These are phyloP conservation scores for Daktulosphaira vitifoliae DNA, from an alignment of 1,140 invertebrate genomes.

Conservation along the genomic window DNA sequence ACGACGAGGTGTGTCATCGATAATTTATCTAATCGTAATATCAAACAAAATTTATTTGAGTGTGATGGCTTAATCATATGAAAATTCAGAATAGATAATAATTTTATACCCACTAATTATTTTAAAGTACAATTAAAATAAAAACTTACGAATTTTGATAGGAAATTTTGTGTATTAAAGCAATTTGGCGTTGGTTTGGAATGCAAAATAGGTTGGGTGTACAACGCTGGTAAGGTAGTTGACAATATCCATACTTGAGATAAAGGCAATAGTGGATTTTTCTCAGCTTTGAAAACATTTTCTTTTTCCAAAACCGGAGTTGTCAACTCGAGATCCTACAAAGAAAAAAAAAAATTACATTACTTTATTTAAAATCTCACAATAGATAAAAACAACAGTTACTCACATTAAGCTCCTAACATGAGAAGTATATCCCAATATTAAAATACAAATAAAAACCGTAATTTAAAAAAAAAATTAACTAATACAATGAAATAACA, in stretches of 20 bases:
- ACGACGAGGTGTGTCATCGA: too few relatives aligned
- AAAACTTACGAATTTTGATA: conserved; percentile 51
- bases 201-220: conserved; percentile 51
- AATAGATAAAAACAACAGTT: not conserved
- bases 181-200: conserved; percentile 42
- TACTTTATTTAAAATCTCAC: not conserved
- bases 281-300: conserved; percentile 33
- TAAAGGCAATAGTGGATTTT: conserved; percentile 50
- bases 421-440: too few relatives aligned
- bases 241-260: conserved; percentile 72
- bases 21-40: not conserved
- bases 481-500: too few relatives aligned
- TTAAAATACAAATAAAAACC: too few relatives aligned
- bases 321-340: conserved; percentile 54
- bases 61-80: not conserved
- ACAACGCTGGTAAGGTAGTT: conserved; percentile 59
- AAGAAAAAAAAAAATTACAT: conserved; percentile 11
- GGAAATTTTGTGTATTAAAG: conserved; percentile 50
- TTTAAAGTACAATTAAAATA: too few relatives aligned
- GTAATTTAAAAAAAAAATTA: too few relatives aligned
- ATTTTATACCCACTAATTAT: too few relatives aligned
- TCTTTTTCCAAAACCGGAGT: conserved; percentile 58
- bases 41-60: not conserved
- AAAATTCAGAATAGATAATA: too few relatives aligned
- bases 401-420: conserved; percentile 24